These are phyloP conservation scores for Clusia tigrina DNA, from an alignment of 2,888 invertebrate species.

Conservation along the genomic window DNA sequence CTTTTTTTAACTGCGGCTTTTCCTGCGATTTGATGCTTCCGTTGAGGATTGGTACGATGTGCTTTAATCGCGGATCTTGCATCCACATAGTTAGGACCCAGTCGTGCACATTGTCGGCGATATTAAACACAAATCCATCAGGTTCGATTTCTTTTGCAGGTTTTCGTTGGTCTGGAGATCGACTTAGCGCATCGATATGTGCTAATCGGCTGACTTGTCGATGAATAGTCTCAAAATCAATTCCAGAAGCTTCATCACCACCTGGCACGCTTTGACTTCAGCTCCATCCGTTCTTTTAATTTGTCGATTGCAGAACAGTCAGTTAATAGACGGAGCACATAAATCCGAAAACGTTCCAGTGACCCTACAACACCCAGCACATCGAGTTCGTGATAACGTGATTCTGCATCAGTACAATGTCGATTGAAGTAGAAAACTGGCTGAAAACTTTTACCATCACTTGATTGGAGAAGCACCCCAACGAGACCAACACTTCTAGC, in stretches of 20 bases:
- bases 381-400: slow-evolving; percentile 8
- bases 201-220: slow-evolving; percentile 31
- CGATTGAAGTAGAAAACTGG: slow-evolving; percentile 25
- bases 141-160: slow-evolving; percentile 16
- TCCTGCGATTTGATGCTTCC: slow-evolving; percentile 22
- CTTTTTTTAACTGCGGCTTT: slow-evolving; percentile 24
- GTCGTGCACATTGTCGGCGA: slow-evolving; percentile 17
- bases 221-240: slow-evolving; percentile 35
- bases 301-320: slow-evolving; percentile 2
- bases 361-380: slow-evolving; percentile 14
- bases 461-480: slow-evolving; percentile 19
- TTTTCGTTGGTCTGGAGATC: slow-evolving; percentile 18
- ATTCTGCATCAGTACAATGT: slow-evolving; percentile 9
- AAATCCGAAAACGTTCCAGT: slow-evolving; percentile 6
- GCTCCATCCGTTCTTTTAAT: slow-evolving; percentile 7
- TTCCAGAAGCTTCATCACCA: too few relatives aligned
- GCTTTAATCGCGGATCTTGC: slow-evolving; percentile 21
- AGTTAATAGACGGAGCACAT: neutral
- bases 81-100: slow-evolving; percentile 34
- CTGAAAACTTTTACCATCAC: slow-evolving; percentile 14
- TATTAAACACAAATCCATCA: slow-evolving; percentile 15
- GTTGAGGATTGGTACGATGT: slow-evolving; percentile 25
- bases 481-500: slow-evolving; percentile 20
- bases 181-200: slow-evolving; percentile 31
- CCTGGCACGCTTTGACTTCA: slow-evolving; percentile 31